Base-by-base conservation (phyloP, 2,888 invertebrate species). In the Himalopsyche tibetana region DNA sequence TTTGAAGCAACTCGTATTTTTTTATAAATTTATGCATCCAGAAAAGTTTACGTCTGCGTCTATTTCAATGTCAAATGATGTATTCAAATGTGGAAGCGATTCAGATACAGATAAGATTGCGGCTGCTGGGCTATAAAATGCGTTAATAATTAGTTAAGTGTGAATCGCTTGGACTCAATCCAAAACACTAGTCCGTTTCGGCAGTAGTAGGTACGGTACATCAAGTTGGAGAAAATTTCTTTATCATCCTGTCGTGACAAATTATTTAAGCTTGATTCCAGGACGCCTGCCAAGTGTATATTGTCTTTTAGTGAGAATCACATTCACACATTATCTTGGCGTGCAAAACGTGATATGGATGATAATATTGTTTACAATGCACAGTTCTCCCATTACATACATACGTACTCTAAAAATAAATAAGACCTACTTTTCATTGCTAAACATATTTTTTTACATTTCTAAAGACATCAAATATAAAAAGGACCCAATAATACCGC, bases 51-150 rank as follows among this genome's bases (percentile, higher is more conserved):
- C 19, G 74, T 74, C 74, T 74, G 36, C 12, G 40, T 40, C 80
- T n/a, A 38, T 45, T 40, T 42, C 80, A 80, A 42, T 80, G 42
- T 82, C 51, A 82, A 45, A n/a, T 51, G 42, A 82, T 51, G 45
- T 19, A 63, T 63, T 63, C 28, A 19, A 11, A 63, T 63, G 63
- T 63, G 11, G 63, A 63, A 19, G 19, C 15, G 63, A 63, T 63
- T 63, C 19, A 19, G 63, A 63, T 19, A 28, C 28, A 19, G 63
- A 19, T 36, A 81, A 69, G 55, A 83, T 81, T 51, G 74, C 87
- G 83, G 82, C 87, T 85, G 87, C 83, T 83, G 85, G 79, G 85
- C 83, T 83, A 87, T 87, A 87, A 87, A 87, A 87, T 87, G 85
- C 85, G 69, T 87, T 87, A 87, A 85, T 87, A 87, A 87, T 87